phyloP scores from a whole-genome alignment of 2,797 vertebrate species.

The Parotocinclus haroldoi region DNA sequence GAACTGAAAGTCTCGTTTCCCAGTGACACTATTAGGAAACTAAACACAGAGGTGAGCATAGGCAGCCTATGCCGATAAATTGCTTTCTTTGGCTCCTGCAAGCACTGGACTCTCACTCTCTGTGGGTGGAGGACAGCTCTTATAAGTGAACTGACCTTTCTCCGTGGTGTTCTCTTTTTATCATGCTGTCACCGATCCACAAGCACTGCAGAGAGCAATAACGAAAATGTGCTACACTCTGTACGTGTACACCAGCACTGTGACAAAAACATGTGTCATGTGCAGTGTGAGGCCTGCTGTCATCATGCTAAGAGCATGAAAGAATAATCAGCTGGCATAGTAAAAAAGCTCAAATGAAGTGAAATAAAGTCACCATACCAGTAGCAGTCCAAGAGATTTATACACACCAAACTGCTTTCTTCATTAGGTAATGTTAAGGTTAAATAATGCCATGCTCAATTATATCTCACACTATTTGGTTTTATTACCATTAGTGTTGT shows the following conservation, averaged over 20 bases:
- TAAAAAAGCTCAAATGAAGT: too few species aligned
- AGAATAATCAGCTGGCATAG: too few species aligned
- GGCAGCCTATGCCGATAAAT: constrained; percentile 38
- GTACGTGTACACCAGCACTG: constrained; percentile 10
- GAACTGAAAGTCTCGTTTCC: constrained; percentile 5
- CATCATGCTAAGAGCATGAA: background rate
- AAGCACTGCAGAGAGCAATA: constrained; percentile 27
- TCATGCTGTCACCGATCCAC: constrained; percentile 19
- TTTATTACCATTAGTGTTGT: too few species aligned
- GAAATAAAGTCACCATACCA: too few species aligned
- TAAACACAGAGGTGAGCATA: constrained; percentile 44
- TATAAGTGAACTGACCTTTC: constrained; percentile 51
- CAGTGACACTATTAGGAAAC: constrained; percentile 36
- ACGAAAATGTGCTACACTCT: constrained; percentile 23
- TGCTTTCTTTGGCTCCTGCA: constrained; percentile 43
- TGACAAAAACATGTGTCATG: constrained; percentile 35
- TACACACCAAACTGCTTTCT: too few species aligned
- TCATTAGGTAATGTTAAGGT: too few species aligned
- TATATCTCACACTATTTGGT: too few species aligned
- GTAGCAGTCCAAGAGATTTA: too few species aligned
- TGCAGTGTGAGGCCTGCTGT: constrained; percentile 24
- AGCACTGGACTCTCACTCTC: constrained; percentile 19
- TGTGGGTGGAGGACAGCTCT: constrained; percentile 41
- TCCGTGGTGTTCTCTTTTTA: constrained; percentile 34
- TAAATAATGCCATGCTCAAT: too few species aligned